Evolutionary conservation across 2,888 invertebrate genomes (phyloP), one percentile per base, ranked within the genome.

Genomic region (Elaeidobius kamerunicus): DNA sequence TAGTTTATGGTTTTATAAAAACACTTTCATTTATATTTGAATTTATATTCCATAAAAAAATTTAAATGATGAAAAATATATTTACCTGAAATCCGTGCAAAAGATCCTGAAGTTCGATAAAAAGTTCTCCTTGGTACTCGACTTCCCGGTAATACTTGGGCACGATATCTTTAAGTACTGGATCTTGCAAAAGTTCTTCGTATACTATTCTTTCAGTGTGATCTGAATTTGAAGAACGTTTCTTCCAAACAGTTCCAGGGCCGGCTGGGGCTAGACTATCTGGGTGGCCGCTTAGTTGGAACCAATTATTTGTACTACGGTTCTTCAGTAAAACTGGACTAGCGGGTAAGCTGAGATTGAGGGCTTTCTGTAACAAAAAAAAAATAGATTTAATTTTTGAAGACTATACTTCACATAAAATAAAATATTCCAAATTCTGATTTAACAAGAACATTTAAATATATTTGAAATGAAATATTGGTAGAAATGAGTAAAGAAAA

Each of bases 41-140:
- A n/a, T n/a, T n/a, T n/a, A n/a, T n/a, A n/a, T n/a, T n/a, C n/a
- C n/a, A n/a, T n/a, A n/a, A n/a, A n/a, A n/a, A n/a, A n/a, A n/a
- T n/a, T n/a, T n/a, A n/a, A n/a, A n/a, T n/a, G n/a, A n/a, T n/a
- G n/a, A n/a, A n/a, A n/a, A n/a, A n/a, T n/a, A n/a, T n/a, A n/a
- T n/a, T n/a, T 30, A 73, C 73, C 64, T 80, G 79, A 74, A 96
- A 97, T 51, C 91, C 90, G 65, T 91, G 87, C 17, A 96, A 76
- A 15, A 98, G 78, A 73, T 98, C 95, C 75, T 97, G 94, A 57
- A 98, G 83, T 74, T 97, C 96, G 66, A 98, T 94, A 74, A 94
- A 98, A 60, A 82, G 81, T 66, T 89, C 87, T 28, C 85, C 85
- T 52, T 80, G 80, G 70, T 88, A 86, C 61, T 87, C 85, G 36